phyloP scores from a whole-genome alignment of 2,888 invertebrate genomes.

The Patella pellucida region DNA sequence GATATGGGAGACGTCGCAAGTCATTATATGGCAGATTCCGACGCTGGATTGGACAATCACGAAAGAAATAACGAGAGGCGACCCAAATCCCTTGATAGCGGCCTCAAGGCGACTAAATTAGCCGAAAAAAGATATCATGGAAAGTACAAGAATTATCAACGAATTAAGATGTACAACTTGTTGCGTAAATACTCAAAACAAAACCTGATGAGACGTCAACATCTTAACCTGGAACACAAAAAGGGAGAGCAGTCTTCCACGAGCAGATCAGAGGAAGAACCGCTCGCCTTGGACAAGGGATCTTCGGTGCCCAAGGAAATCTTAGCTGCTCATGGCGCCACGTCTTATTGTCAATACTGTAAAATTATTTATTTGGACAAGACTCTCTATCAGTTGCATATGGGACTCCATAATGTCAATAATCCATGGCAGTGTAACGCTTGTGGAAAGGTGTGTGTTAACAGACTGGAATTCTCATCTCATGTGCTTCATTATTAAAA shows the following conservation, averaged over 20 bases:
- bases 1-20: neutral
- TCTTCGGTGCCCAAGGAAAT: constrained; percentile 8
- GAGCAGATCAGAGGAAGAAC: neutral
- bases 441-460: constrained; percentile 94
- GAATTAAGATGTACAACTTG: neutral
- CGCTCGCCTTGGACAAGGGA: constrained; percentile 13
- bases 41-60: neutral
- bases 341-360: constrained; percentile 76
- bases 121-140: neutral
- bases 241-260: constrained; percentile 3
- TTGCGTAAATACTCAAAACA: neutral
- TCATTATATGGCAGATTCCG: neutral
- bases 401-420: constrained; percentile 96
- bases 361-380: constrained; percentile 95
- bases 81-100: neutral
- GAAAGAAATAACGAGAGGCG: neutral
- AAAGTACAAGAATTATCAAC: constrained; percentile 1
- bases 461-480: constrained; percentile 93
- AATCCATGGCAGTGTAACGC: constrained; percentile 99
- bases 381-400: constrained; percentile 95
- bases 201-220: neutral
- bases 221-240: neutral
- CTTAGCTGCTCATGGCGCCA: neutral
- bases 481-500: constrained; percentile 60
- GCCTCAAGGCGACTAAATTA: neutral